A percentile compares a stretch with the other conserved stretches of the same genome.
Conservation (phyloP, 2,797 vertebrate species). For the Microctenopoma lineatum region DNA sequence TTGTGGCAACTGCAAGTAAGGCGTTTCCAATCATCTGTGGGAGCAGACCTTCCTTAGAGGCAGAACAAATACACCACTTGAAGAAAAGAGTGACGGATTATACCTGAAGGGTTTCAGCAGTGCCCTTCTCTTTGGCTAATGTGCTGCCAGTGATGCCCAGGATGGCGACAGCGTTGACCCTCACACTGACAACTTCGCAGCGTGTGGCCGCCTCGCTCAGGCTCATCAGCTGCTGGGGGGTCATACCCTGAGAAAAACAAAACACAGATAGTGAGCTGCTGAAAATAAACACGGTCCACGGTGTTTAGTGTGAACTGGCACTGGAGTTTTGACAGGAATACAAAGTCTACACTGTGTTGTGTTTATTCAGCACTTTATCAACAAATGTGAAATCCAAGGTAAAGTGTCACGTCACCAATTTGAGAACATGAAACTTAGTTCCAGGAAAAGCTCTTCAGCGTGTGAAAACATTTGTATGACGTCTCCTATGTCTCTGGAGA, state of each 20-base stretch:
- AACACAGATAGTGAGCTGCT: slow-evolving; percentile 15
- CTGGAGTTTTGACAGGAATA: slow-evolving; percentile 4
- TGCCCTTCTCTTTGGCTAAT: slow-evolving; percentile 88
- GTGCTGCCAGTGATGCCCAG: slow-evolving; percentile 94
- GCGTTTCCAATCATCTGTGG: slow-evolving; percentile 91
- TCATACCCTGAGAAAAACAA: slow-evolving; percentile 86
- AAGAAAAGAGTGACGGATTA: not conserved
- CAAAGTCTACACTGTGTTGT: slow-evolving; percentile 1
- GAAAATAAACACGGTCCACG: slow-evolving; percentile 4
- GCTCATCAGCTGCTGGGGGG: slow-evolving; percentile 91
- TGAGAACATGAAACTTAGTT: not conserved
- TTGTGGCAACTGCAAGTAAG: slow-evolving; percentile 90
- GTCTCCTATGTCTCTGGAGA: not conserved
- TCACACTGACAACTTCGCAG: slow-evolving; percentile 86
- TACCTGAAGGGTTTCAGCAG: slow-evolving; percentile 91
- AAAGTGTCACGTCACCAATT: not conserved
- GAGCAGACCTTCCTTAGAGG: slow-evolving; percentile 32
- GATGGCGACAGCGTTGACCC: slow-evolving; percentile 93
- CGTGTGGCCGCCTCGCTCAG: slow-evolving; percentile 88
- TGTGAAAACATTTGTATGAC: not conserved
- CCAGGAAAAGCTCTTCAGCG: not conserved
- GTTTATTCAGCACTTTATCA: slow-evolving; percentile 2
- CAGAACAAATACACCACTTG: slow-evolving; percentile 2
- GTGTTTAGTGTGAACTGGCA: slow-evolving; percentile 10
- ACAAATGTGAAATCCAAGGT: not conserved